phyloP scores from a whole-genome alignment of 2,888 invertebrate genomes.

The Horisme vitalbata region DNA sequence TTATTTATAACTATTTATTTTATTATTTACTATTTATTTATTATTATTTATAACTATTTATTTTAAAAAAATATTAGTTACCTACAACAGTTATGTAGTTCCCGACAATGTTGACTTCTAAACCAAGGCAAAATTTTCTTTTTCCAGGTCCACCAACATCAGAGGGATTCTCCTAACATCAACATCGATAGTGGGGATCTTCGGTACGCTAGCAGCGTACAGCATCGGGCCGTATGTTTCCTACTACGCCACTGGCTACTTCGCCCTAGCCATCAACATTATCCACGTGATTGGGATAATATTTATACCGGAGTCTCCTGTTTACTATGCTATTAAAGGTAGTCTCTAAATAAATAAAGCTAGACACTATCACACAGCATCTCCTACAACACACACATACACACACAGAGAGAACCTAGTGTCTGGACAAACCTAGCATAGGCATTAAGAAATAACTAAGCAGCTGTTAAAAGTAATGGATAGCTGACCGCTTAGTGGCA shows the following conservation, averaged over 20 bases:
- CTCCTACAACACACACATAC: no score
- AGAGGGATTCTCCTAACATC: constrained; percentile 47
- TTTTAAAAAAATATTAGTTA: no score
- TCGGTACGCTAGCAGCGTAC: constrained; percentile 41
- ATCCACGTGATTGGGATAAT: constrained; percentile 43
- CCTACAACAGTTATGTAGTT: no score
- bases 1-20: no score
- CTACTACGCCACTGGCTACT: constrained; percentile 42
- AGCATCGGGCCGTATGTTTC: constrained; percentile 41
- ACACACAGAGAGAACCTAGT: no score
- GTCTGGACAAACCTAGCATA: no score
- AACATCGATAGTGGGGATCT: constrained; percentile 40
- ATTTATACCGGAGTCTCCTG: constrained; percentile 52
- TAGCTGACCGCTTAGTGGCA: no score
- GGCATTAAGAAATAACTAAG: no score
- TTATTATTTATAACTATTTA: neutral
- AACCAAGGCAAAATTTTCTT: no score
- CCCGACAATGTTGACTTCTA: no score
- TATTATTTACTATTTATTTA: neutral
- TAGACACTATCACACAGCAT: no score
- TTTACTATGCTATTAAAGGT: constrained; percentile 53
- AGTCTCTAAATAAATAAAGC: neutral
- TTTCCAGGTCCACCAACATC: constrained; percentile 46
- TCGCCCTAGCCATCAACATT: constrained; percentile 39
- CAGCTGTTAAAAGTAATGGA: no score